phyloP scores from a whole-genome alignment of 2,888 invertebrate species.

The Papilio elwesi region DNA sequence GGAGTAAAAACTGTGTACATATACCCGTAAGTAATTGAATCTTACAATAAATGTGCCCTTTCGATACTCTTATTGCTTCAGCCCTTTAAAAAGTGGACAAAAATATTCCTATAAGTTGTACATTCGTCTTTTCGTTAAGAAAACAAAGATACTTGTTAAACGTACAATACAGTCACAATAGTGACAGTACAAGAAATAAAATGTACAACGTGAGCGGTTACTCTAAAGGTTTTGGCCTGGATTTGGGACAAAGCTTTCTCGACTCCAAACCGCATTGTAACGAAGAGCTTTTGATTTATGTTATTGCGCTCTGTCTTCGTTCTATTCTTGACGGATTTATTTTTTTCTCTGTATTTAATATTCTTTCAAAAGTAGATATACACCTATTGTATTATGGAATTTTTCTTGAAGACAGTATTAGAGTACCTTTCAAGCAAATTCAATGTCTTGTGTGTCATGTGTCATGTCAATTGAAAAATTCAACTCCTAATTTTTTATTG shows the following conservation, averaged over 20 bases:
- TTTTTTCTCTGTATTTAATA: background rate
- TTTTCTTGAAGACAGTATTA: background rate
- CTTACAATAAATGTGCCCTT: no score
- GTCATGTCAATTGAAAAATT: no score
- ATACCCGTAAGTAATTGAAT: no score
- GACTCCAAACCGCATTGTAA: constrained; percentile 7
- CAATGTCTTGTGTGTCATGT: no score
- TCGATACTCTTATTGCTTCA: no score
- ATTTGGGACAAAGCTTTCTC: constrained; percentile 12
- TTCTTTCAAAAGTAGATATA: no score
- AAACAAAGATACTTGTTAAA: background rate
- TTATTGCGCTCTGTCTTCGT: constrained; percentile 2
- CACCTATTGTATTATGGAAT: no score
- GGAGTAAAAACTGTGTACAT: no score
- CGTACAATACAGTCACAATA: background rate
- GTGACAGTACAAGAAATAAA: background rate
- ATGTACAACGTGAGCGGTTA: background rate
- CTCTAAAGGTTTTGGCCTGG: constrained; percentile 15
- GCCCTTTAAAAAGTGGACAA: no score
- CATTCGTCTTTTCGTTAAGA: background rate
- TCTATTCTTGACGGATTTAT: constrained; percentile 2
- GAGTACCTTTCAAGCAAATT: no score
- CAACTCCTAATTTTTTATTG: no score
- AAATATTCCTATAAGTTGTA: no score
- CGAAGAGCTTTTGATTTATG: constrained; percentile 19